Conservation (phyloP, 1,140 invertebrate species). For the Cherax quadricarinatus region DNA sequence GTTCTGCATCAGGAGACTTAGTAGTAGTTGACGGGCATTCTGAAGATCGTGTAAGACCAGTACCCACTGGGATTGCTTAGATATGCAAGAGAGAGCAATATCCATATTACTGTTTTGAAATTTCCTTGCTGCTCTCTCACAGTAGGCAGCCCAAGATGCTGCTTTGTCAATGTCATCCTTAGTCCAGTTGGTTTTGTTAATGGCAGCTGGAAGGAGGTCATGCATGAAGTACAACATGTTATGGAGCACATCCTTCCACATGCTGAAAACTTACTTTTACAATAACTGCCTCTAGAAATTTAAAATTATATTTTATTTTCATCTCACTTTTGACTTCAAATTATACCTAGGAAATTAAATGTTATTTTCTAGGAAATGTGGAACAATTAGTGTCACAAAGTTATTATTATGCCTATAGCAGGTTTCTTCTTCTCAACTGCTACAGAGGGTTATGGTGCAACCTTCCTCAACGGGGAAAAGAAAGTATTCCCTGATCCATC, state of each 20-base stretch:
- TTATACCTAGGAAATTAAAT: no score
- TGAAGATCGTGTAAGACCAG: conserved; percentile 2
- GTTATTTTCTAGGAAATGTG: no score
- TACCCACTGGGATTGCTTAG: conserved; percentile 3
- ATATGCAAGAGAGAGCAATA: conserved; percentile 8
- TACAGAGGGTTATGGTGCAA: background rate
- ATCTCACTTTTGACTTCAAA: background rate
- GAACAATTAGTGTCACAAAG: no score
- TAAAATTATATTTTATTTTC: background rate
- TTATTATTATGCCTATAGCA: background rate
- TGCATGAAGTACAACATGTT: conserved; percentile 60
- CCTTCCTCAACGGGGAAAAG: background rate
- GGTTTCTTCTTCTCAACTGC: background rate
- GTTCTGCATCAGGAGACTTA: conserved; percentile 27
- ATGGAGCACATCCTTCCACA: conserved; percentile 36
- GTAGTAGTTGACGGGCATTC: conserved; percentile 26
- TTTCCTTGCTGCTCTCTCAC: conserved; percentile 49
- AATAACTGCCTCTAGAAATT: background rate
- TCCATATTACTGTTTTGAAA: conserved; percentile 9
- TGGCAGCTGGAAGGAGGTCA: conserved; percentile 48
- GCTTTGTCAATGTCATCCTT: conserved; percentile 48
- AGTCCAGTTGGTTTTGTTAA: conserved; percentile 41
- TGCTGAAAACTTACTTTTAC: background rate
- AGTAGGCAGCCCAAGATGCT: conserved; percentile 53
- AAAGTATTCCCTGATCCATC: background rate